A percentile compares a stretch with the other conserved stretches of the same genome.
phyloP scores from a whole-genome alignment of 2,888 invertebrate genomes.

The Prosopocoilus inquinatus region DNA sequence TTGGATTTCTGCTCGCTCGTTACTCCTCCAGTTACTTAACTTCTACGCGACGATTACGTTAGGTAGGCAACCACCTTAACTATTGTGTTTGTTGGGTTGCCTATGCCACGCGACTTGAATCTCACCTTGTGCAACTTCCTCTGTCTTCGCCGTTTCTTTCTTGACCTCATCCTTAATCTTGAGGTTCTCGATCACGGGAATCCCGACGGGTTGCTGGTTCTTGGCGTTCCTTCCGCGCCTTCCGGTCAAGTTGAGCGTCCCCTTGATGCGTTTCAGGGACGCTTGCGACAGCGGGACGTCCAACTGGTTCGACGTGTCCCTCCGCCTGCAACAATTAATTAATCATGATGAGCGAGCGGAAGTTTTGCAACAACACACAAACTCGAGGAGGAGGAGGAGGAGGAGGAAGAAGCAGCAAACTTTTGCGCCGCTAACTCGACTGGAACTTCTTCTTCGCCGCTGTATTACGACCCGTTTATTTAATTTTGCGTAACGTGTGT shows the following conservation, averaged over 20 bases:
- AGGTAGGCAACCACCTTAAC: neutral
- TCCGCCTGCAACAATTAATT: conserved; percentile 15
- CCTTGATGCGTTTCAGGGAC: neutral
- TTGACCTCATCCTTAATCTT: conserved; percentile 10
- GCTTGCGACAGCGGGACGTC: conserved; percentile 8
- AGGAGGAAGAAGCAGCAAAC: no score
- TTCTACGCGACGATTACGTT: no score
- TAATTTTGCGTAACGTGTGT: no score
- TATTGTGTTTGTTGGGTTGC: no score
- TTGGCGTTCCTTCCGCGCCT: conserved; percentile 14
- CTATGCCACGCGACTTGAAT: no score
- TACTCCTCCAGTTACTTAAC: neutral
- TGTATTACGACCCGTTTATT: neutral
- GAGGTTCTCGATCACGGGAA: conserved; percentile 20
- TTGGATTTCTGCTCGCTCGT: no score
- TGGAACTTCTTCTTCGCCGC: neutral
- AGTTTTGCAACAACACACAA: no score
- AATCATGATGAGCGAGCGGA: no score
- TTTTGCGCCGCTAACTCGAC: neutral
- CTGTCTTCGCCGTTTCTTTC: conserved; percentile 10
- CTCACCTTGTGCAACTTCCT: conserved; percentile 6
- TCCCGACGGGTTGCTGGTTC: conserved; percentile 17
- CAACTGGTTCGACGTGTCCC: conserved; percentile 20
- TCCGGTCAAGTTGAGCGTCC: conserved; percentile 2
- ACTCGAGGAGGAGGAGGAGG: no score